Percentiles rank a stretch among this genome's conserved stretches.
Evolutionary conservation across 1,140 invertebrate species (phyloP).

Genomic region (Galendromus occidentalis): DNA sequence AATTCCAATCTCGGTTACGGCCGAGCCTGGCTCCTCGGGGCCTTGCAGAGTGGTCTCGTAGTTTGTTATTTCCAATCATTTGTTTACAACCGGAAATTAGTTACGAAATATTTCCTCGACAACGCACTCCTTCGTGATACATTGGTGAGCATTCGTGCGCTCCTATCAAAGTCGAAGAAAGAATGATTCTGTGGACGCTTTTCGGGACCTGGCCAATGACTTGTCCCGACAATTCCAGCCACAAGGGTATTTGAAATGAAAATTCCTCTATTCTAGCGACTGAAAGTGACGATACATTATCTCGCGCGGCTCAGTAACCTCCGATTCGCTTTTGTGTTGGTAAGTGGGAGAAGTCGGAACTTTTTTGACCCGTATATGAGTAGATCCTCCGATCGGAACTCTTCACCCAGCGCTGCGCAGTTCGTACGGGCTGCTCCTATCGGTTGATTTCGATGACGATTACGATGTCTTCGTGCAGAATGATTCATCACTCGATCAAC

Average conservation of each 20-base stretch:
- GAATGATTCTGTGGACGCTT: no score
- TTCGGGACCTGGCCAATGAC: no score
- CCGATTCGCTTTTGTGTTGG: neutral
- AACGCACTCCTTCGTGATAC: slow-evolving; percentile 4
- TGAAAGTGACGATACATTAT: slow-evolving; percentile 9
- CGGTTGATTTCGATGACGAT: neutral
- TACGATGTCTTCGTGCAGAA: neutral
- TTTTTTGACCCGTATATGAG: no score
- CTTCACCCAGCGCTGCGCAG: no score
- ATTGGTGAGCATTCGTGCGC: neutral
- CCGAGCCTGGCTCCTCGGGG: neutral
- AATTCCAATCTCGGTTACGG: slow-evolving; percentile 1
- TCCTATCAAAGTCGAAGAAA: no score
- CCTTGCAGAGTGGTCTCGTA: neutral
- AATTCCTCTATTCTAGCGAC: neutral
- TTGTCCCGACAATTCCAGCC: no score
- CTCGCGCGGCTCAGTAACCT: neutral
- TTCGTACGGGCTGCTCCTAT: neutral
- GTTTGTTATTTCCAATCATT: slow-evolving; percentile 10
- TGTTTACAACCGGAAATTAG: slow-evolving; percentile 6
- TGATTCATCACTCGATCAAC: slow-evolving; percentile 4
- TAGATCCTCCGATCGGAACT: no score
- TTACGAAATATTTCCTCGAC: neutral
- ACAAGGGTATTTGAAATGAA: no score
- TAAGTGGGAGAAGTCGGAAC: neutral